phyloP scores from a whole-genome alignment of 2,888 invertebrate genomes.

The Drosophila testacea region DNA sequence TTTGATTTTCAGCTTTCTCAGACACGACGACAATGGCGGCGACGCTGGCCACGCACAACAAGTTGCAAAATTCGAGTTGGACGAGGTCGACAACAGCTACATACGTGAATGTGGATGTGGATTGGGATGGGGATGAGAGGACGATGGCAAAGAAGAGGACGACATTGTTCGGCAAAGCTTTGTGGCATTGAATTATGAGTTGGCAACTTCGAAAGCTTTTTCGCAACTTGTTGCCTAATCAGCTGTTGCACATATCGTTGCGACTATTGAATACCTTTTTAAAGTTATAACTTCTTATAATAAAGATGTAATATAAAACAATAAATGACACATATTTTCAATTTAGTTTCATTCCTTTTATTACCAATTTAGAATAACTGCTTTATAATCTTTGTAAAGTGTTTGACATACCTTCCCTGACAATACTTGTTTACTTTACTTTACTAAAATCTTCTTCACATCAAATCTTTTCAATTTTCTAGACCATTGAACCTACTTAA shows the following conservation, averaged over 20 bases:
- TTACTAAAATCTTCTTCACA: too few species aligned
- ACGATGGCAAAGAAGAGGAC: conserved; percentile 7
- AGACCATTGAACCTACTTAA: conserved; percentile 42
- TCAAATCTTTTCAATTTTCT: conserved; percentile 9
- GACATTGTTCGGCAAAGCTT: conserved; percentile 50
- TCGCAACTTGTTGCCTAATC: conserved; percentile 84
- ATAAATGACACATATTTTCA: too few species aligned
- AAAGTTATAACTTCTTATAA: background rate
- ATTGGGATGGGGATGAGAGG: conserved; percentile 11
- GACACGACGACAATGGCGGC: conserved; percentile 30
- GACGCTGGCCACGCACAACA: conserved; percentile 66
- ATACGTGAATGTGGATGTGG: conserved; percentile 11
- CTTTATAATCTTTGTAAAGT: too few species aligned
- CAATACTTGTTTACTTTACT: too few species aligned
- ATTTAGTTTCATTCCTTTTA: too few species aligned
- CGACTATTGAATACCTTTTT: conserved; percentile 20
- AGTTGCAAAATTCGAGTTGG: conserved; percentile 75
- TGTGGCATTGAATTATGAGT: conserved; percentile 70
- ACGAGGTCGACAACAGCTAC: conserved; percentile 42
- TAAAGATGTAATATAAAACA: too few species aligned
- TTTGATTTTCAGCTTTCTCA: conserved; percentile 58
- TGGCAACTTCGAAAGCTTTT: conserved; percentile 80
- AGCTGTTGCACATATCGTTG: conserved; percentile 75
- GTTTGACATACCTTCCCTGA: too few species aligned
- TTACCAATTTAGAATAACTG: too few species aligned